Evolutionary conservation across 2,888 invertebrate genomes (phyloP).

Genomic region (Alcis repandata): DNA sequence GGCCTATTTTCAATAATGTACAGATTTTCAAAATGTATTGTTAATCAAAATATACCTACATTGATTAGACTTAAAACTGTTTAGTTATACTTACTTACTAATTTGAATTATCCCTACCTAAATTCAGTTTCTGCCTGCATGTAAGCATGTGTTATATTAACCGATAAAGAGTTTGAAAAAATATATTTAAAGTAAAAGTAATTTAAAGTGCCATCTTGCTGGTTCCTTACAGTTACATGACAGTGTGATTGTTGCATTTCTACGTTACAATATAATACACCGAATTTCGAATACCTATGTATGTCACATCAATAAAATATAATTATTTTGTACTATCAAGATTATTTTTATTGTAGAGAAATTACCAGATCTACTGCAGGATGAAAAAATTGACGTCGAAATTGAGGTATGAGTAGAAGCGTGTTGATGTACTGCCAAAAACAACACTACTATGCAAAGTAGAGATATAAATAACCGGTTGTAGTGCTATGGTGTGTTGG

Average conservation of each 20-base stretch:
- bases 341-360: conserved; percentile 41
- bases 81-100: neutral
- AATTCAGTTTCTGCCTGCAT: conserved; percentile 8
- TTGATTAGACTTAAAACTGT: neutral
- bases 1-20: conserved; percentile 20
- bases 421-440: no score
- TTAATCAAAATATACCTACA: conserved; percentile 4
- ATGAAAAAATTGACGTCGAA: no score
- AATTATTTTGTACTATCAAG: conserved; percentile 71
- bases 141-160: conserved; percentile 17
- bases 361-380: no score
- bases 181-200: conserved; percentile 35
- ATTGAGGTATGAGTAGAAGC: no score
- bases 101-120: neutral
- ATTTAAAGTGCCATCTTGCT: conserved; percentile 72
- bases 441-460: no score
- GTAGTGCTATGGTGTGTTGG: no score
- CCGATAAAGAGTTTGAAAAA: conserved; percentile 23
- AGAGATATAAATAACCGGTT: no score
- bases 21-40: conserved; percentile 4
- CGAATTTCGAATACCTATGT: conserved; percentile 48
- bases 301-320: conserved; percentile 75
- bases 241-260: conserved; percentile 63
- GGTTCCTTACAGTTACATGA: conserved; percentile 69
- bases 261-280: conserved; percentile 49